Evolutionary conservation across 2,888 invertebrate species (phyloP).

Genomic region (Caenorhabditis doughertyi): DNA sequence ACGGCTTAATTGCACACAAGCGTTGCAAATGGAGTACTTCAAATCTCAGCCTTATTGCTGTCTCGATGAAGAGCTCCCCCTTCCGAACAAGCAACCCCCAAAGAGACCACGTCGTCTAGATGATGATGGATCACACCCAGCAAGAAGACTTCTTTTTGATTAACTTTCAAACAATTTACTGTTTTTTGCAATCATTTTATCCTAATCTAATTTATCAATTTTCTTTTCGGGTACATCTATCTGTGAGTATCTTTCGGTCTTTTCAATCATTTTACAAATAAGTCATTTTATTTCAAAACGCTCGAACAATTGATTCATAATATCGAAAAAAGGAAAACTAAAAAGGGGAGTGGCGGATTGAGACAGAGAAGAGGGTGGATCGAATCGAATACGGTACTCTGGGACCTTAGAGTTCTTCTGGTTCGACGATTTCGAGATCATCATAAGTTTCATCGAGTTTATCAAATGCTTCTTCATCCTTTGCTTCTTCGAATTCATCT

Average conservation of each 20-base stretch:
- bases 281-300: too few species aligned
- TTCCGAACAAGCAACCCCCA: slow-evolving; percentile 65
- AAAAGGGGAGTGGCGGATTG: too few species aligned
- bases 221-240: background rate
- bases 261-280: too few species aligned
- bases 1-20: slow-evolving; percentile 75
- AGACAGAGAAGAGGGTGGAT: too few species aligned
- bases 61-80: slow-evolving; percentile 79
- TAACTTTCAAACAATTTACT: background rate
- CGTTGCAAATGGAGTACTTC: slow-evolving; percentile 78
- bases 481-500: background rate
- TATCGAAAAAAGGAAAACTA: too few species aligned
- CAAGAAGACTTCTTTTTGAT: slow-evolving; percentile 55
- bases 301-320: too few species aligned
- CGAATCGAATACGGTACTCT: too few species aligned
- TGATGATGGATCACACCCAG: slow-evolving; percentile 29
- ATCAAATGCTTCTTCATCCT: slow-evolving; percentile 6
- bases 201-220: background rate
- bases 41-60: slow-evolving; percentile 77
- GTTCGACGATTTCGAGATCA: background rate
- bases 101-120: slow-evolving; percentile 43
- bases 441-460: background rate
- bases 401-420: too few species aligned
- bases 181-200: background rate
- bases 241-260: too few species aligned